phyloP scores from a whole-genome alignment of 2,113 vertebrate species.

The Suncus etruscus region DNA sequence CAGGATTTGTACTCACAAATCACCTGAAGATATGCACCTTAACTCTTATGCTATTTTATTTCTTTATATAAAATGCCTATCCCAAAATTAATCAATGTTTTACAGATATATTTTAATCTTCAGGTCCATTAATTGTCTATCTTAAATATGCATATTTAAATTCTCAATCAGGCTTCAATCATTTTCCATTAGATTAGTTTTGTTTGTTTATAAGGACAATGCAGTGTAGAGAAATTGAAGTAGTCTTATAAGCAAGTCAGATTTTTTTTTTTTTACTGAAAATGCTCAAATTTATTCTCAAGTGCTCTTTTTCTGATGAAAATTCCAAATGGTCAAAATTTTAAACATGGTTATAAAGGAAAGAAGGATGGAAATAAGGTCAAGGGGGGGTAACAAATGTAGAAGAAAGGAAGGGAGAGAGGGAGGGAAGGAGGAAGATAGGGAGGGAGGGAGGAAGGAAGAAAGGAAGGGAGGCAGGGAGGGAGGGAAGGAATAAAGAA shows the following conservation, averaged over 20 bases:
- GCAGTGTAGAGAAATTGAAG: not conserved
- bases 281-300: not conserved
- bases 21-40: too few relatives aligned
- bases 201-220: not conserved
- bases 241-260: not conserved
- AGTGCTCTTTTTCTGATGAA: not conserved
- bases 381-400: too few relatives aligned
- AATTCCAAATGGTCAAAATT: not conserved
- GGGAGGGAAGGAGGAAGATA: too few relatives aligned
- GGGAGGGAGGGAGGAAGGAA: too few relatives aligned
- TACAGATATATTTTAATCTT: not conserved
- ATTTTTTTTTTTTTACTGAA: not conserved
- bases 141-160: not conserved
- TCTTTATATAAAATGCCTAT: not conserved
- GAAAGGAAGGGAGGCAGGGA: too few relatives aligned
- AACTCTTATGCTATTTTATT: too few relatives aligned
- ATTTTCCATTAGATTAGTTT: not conserved
- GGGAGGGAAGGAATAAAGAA: too few relatives aligned
- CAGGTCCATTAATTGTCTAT: not conserved
- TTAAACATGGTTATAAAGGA: not conserved
- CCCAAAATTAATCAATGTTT: not conserved
- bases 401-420: not conserved
- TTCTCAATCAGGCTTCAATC: too few relatives aligned
- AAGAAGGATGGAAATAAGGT: not conserved
- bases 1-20: too few relatives aligned